Evolutionary conservation across 2,888 invertebrate genomes (phyloP), one percentile per base, ranked within the genome.

Genomic region (Epicampocera succincta): DNA sequence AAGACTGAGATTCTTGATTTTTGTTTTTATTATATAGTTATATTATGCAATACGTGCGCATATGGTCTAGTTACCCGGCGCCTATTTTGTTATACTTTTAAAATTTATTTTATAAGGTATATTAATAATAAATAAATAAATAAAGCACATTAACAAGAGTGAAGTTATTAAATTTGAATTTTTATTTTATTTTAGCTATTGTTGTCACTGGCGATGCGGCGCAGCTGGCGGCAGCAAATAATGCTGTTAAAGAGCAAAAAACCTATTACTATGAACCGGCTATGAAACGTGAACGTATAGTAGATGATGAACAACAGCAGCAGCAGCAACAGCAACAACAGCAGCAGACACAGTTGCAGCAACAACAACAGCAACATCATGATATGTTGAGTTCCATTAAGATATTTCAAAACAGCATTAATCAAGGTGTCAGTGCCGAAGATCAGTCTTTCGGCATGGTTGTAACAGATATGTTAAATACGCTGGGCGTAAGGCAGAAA

Each of bases 361-460:
- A 80, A 52, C 80, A 80, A 52, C 80, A 81, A 33, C 80, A 81
- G 44, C 81, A 82, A 54, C 89, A 88, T 84, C 89, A 90, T 80
- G 90, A 89, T 60, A 90, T 89, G 89, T 84, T 89, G 9, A 89
- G 89, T 80, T 88, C 90, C 42, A 89, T 89, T 29, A 89, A 89
- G 84, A 89, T 89, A 83, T 89, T 89, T 85, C 89, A 89, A 74
- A 89, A 89, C 63, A 87, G 87, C 78, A 89, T 89, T 80, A 87
- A 89, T 48, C 89, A 89, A 84, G 89, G 88, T 6, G 89, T 89
- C 33, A 89, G 89, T 66, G 89, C 89, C 54, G 89, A 89, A 85
- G 89, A 89, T 84, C 89, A 89, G 73, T 90, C 90, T 15, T 89
- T 89, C 77, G 89, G 89, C 52, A 89, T 89, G 90, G 89, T 89